Base-by-base conservation (phyloP, 2,113 vertebrate genomes). In the Stegostoma tigrinum region DNA sequence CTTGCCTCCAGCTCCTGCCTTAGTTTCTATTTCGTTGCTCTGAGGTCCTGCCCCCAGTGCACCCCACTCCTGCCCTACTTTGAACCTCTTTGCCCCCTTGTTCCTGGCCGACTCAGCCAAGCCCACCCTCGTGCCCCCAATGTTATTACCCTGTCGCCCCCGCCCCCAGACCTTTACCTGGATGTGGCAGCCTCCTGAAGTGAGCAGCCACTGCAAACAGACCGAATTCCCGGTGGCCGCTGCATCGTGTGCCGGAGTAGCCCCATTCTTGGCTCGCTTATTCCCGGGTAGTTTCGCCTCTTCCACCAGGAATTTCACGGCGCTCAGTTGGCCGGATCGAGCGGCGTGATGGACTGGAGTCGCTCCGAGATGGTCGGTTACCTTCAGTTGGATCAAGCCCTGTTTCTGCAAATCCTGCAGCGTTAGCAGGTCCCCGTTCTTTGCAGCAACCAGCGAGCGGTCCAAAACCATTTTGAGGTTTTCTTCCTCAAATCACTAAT, bases 141-240 rank as follows among this genome's bases (percentile, higher is more conserved):
- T 3, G 48, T 48, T 48, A 3, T 48, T 48, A 48, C 48, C 48
- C 2, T 48, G 2, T 48, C 48, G 48, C 15, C 87, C 38, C 83
- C 38, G 42, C 24, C 0, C 17, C 93, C n/a, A 14, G 10, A 8
- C 68, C 97, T 98, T 97, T 96, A 99, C 99, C 98, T 98, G 97
- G 67, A 98, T 97, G 38, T 97, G 96, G 97, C 99, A 99, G 96
- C 98, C 98, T 45, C 98, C 99, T 96, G 98, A 97, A 14, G 97
- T 97, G 96, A 99, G 97, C 96, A 99, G 98, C 99, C 99, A 99
- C 97, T 99, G 98, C 72, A 99, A 96, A 96, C 99, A 99, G 96
- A 97, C 95, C 96, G 99, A 97, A 97, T 99, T 98, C 80, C 99
- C 99, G 14, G 99, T 99, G 97, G 99, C 99, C 1, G 99, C 98